These are phyloP conservation scores for Acanthiza pusilla DNA, from an alignment of 2,797 vertebrate genomes.

Conservation along the genomic window DNA sequence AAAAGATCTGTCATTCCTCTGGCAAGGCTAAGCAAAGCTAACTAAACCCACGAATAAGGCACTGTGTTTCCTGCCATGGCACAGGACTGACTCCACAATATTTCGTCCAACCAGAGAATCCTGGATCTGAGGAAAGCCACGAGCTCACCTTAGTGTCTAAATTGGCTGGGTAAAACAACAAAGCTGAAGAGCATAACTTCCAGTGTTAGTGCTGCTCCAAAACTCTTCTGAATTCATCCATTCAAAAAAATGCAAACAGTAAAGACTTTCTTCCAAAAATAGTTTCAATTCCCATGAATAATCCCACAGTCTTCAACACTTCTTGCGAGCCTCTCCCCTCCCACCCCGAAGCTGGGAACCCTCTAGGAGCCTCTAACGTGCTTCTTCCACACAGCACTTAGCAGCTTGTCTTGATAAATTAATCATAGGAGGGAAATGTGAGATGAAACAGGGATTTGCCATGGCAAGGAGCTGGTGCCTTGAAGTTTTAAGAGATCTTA, in stretches of 20 bases:
- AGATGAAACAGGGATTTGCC: slow-evolving; percentile 9
- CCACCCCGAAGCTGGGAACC: neutral
- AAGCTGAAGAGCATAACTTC: neutral
- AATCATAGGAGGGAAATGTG: slow-evolving; percentile 32
- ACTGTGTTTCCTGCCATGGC: neutral
- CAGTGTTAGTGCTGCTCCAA: neutral
- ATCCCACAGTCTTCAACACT: neutral
- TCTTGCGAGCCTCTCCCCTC: neutral
- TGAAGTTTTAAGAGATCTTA: slow-evolving; percentile 13
- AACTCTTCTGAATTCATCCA: neutral
- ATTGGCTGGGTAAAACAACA: neutral
- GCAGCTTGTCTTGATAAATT: slow-evolving; percentile 40
- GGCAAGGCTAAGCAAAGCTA: neutral
- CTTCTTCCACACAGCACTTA: slow-evolving; percentile 21
- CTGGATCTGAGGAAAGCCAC: neutral
- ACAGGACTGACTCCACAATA: neutral
- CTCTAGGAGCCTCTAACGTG: neutral
- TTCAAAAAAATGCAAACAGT: neutral
- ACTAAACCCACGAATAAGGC: neutral
- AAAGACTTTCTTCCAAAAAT: neutral
- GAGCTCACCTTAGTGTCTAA: neutral
- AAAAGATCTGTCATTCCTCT: neutral
- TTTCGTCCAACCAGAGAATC: neutral
- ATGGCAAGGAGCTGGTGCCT: neutral
- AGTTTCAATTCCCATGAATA: neutral